Evolutionary conservation across 2,888 invertebrate genomes (phyloP).

Genomic region (Anorthoa munda): DNA sequence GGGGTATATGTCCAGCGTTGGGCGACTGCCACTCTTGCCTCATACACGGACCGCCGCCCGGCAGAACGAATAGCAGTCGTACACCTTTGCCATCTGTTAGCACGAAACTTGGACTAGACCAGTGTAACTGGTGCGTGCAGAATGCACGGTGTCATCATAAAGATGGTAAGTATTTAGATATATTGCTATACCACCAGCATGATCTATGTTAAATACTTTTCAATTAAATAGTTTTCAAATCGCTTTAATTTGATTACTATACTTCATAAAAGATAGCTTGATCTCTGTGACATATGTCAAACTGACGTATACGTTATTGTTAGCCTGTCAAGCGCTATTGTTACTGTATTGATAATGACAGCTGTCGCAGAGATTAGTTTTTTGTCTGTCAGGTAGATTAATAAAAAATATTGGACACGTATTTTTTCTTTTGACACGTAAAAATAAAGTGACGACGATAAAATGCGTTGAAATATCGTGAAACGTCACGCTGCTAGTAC

Average conservation of each 20-base stretch:
- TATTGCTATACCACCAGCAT: not conserved
- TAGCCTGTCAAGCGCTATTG: no score
- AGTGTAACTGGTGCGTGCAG: conserved; percentile 98
- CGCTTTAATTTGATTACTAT: conserved; percentile 1
- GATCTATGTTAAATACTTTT: not conserved
- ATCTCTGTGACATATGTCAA: no score
- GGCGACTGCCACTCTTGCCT: conserved; percentile 97
- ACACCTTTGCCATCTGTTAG: conserved; percentile 91
- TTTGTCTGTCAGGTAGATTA: no score
- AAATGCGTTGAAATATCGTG: no score
- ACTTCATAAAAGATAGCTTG: no score
- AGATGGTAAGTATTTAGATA: conserved; percentile 90
- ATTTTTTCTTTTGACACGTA: no score
- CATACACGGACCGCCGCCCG: conserved; percentile 93
- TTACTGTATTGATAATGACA: no score
- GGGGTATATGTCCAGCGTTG: conserved; percentile 97
- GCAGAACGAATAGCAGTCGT: conserved; percentile 79
- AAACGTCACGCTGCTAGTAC: no score
- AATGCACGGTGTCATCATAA: conserved; percentile 97
- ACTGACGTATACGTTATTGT: no score
- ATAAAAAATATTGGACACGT: no score
- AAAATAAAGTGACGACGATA: no score
- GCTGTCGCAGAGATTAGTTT: no score
- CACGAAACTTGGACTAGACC: conserved; percentile 94
- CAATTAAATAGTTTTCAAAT: conserved; percentile 2